These are phyloP conservation scores for Busseola fusca DNA, from an alignment of 2,888 invertebrate species.

Conservation along the genomic window DNA sequence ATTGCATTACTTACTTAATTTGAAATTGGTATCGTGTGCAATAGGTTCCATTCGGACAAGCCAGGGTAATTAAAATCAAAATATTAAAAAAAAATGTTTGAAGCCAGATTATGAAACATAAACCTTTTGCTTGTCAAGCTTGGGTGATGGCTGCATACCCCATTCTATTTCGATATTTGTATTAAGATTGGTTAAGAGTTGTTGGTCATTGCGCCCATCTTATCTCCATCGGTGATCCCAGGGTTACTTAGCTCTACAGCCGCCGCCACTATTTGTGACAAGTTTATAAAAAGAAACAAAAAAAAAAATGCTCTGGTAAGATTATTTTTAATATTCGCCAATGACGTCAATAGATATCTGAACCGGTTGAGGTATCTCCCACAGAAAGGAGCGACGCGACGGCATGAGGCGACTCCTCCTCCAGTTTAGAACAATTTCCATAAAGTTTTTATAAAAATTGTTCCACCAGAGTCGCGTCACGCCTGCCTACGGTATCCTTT, in stretches of 20 bases:
- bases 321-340: neutral
- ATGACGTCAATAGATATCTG: constrained; percentile 11
- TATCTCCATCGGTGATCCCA: neutral
- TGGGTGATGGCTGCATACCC: no score
- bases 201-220: constrained; percentile 17
- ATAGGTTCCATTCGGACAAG: neutral
- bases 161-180: constrained; percentile 1
- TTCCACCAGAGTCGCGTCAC: neutral
- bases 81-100: neutral
- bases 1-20: neutral
- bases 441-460: neutral
- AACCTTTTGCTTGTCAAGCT: neutral
- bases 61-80: neutral
- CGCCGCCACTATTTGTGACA: no score
- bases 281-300: no score
- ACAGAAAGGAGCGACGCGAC: neutral
- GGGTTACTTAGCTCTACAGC: neutral
- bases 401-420: neutral
- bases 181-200: neutral
- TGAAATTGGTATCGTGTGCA: neutral
- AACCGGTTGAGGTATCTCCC: neutral
- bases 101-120: no score
- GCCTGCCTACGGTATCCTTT: neutral
- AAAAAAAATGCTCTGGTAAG: neutral
- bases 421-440: neutral